These are phyloP conservation scores for Acanthococcus lagerstroemiae DNA, from an alignment of 2,888 invertebrate species.

Conservation along the genomic window DNA sequence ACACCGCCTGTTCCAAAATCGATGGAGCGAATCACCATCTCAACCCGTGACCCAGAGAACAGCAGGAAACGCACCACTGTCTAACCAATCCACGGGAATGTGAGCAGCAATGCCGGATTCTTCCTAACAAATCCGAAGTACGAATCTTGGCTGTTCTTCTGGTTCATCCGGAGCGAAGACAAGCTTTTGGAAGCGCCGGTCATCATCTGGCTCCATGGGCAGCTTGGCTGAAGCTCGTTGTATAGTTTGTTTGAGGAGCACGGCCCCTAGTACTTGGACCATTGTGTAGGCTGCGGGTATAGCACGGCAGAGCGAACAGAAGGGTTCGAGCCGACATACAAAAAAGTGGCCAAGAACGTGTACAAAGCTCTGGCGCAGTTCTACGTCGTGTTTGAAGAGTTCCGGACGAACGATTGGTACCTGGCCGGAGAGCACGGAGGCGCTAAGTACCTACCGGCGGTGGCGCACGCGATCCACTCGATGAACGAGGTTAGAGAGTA, in stretches of 20 bases:
- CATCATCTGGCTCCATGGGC: conserved; percentile 75
- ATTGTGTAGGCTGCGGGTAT: conserved; percentile 10
- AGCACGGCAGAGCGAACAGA: background rate
- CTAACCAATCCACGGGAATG: background rate
- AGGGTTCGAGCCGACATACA: background rate
- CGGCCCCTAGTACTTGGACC: conserved; percentile 52
- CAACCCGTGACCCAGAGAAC: background rate
- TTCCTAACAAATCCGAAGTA: conserved; percentile 19
- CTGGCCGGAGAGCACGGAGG: conserved; percentile 84
- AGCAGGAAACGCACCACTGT: background rate
- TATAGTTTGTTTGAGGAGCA: conserved; percentile 75
- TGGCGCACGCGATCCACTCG: conserved; percentile 59
- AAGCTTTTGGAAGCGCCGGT: conserved; percentile 47
- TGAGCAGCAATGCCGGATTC: conserved; percentile 11
- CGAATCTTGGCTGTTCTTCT: conserved; percentile 45
- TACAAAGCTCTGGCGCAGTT: conserved; percentile 70
- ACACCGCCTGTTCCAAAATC: too few relatives aligned
- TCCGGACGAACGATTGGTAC: conserved; percentile 65
- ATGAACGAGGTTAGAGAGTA: conserved; percentile 7
- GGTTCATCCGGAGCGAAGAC: conserved; percentile 45
- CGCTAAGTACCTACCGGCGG: conserved; percentile 69
- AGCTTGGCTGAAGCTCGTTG: conserved; percentile 70
- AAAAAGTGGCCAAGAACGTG: conserved; percentile 48
- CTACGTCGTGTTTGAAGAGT: conserved; percentile 68
- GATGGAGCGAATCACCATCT: background rate